A percentile compares a stretch with the other conserved stretches of the same genome.
Evolutionary conservation across 1,140 invertebrate genomes (phyloP).

Genomic region (Parapsyche elsis): DNA sequence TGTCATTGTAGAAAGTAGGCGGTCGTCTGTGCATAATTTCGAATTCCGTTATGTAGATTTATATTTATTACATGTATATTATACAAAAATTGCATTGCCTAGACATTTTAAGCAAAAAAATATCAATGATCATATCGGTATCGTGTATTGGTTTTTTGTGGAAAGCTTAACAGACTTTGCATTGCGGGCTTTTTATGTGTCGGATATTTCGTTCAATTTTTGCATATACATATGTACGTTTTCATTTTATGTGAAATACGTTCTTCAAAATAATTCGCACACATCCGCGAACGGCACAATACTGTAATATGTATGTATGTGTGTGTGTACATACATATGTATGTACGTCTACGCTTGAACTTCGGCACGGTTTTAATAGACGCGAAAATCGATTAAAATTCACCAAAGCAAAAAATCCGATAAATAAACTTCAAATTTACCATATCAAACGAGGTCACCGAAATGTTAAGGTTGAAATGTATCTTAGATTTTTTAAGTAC

Average conservation of each 20-base stretch:
- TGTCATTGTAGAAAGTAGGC: slow-evolving; percentile 40
- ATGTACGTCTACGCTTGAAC: not conserved
- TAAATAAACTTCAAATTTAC: slow-evolving; percentile 40
- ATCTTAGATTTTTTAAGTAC: not conserved
- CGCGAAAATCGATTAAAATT: slow-evolving; percentile 26
- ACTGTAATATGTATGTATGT: no score
- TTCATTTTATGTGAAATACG: no score
- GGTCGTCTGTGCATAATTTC: slow-evolving; percentile 19
- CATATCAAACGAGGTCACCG: slow-evolving; percentile 44
- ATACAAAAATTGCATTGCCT: not conserved
- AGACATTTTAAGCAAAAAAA: not conserved
- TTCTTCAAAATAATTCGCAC: no score
- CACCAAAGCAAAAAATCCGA: slow-evolving; percentile 22
- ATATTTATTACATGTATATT: slow-evolving; percentile 41
- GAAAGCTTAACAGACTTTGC: not conserved
- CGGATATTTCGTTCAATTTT: no score
- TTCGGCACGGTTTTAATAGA: not conserved
- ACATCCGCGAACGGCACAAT: no score
- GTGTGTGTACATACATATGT: no score
- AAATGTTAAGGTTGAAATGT: slow-evolving; percentile 50
- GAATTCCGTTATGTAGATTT: slow-evolving; percentile 40
- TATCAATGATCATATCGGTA: not conserved
- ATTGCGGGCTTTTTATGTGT: no score
- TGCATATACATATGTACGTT: no score
- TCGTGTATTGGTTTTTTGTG: not conserved